A percentile compares a stretch with the other conserved stretches of the same genome.
These are phyloP conservation scores for Nipponacmea schrenckii DNA, from an alignment of 2,888 invertebrate genomes.

Conservation along the genomic window DNA sequence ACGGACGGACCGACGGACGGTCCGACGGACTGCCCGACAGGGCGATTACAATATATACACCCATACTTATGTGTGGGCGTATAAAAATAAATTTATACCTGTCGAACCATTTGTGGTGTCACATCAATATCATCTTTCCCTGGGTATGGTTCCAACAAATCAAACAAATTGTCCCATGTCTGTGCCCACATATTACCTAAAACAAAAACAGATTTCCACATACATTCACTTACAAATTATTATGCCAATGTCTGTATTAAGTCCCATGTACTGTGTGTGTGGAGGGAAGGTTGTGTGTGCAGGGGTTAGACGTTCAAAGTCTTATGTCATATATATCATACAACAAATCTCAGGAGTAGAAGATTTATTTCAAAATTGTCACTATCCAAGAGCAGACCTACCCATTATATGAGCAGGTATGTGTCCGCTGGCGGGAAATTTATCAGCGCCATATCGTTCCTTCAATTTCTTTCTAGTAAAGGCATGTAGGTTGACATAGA, in stretches of 20 bases:
- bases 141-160: conserved; percentile 65
- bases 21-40: no score
- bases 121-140: conserved; percentile 76
- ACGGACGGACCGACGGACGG: no score
- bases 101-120: conserved; percentile 74
- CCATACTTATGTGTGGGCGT: no score
- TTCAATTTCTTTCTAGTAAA: conserved; percentile 80
- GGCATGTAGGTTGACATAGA: conserved; percentile 84
- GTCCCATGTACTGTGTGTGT: no score
- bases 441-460: conserved; percentile 79
- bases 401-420: conserved; percentile 87
- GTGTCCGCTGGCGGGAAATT: conserved; percentile 75
- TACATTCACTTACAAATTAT: neutral
- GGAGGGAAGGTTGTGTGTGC: no score
- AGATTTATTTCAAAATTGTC: no score
- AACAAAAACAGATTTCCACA: conserved; percentile 13
- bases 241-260: neutral
- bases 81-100: conserved; percentile 42
- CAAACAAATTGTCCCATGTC: conserved; percentile 56
- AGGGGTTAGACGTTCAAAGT: no score
- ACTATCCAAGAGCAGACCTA: conserved; percentile 44
- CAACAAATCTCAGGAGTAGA: no score
- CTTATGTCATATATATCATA: no score
- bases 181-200: conserved; percentile 72
- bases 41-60: no score